Conservation (phyloP, 2,113 vertebrate species). For the Suricata suricatta region DNA sequence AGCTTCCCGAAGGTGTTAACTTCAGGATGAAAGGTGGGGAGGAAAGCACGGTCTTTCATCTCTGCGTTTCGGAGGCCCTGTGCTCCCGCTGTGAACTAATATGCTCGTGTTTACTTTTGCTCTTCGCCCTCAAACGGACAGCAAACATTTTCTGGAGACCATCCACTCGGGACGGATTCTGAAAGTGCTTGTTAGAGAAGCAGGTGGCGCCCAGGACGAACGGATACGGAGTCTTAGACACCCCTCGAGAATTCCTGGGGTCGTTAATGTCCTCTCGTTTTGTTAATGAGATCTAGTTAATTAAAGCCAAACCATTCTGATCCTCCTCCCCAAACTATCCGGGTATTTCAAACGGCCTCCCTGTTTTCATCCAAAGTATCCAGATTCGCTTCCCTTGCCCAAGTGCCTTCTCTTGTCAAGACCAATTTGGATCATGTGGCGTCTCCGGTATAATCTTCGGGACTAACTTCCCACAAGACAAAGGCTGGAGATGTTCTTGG, state of each 20-base stretch:
- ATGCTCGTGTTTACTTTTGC: background rate
- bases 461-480: background rate
- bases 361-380: background rate
- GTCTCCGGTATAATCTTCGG: background rate
- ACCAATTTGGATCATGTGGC: background rate
- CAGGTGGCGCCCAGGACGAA: background rate
- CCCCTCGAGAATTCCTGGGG: background rate
- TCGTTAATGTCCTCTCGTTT: background rate
- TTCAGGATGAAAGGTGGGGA: background rate
- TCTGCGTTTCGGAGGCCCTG: background rate
- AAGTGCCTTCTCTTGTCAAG: background rate
- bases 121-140: background rate
- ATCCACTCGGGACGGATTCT: background rate
- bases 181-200: background rate
- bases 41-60: slow-evolving; percentile 7
- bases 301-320: background rate
- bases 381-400: background rate
- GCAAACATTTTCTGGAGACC: background rate
- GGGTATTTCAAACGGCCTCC: background rate
- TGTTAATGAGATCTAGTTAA: background rate
- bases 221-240: accelerated
- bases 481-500: background rate
- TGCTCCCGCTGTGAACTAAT: background rate
- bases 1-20: slow-evolving; percentile 57
- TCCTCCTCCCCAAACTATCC: background rate